Conservation (phyloP, 1,140 invertebrate genomes). For the Scylla paramamosain region DNA sequence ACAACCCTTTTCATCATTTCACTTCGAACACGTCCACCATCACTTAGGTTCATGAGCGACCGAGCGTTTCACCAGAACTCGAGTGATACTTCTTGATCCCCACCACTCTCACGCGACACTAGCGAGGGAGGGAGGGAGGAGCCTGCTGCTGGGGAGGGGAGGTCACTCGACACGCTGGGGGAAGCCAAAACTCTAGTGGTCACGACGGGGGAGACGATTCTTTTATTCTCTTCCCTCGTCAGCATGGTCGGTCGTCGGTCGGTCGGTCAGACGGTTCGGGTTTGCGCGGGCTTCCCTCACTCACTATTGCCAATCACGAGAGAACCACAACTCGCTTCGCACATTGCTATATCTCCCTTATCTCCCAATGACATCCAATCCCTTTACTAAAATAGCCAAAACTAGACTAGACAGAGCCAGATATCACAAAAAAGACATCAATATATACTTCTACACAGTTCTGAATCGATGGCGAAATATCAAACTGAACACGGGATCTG, state of each 20-base stretch:
- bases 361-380: not conserved
- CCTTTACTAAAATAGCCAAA: not conserved
- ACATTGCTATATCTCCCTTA: not conserved
- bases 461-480: not conserved
- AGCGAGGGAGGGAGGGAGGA: not conserved
- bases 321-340: not conserved
- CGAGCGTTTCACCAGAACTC: not conserved
- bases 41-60: not conserved
- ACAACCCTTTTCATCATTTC: not conserved
- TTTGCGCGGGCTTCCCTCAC: slow-evolving; percentile 35
- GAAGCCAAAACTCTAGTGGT: slow-evolving; percentile 68
- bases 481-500: slow-evolving; percentile 33
- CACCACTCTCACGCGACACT: slow-evolving; percentile 1
- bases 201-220: slow-evolving; percentile 69
- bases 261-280: slow-evolving; percentile 50
- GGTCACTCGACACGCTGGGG: slow-evolving; percentile 35
- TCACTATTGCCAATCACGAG: slow-evolving; percentile 59
- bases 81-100: not conserved
- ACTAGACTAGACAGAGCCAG: not conserved
- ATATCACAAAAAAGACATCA: not conserved
- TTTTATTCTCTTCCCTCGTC: slow-evolving; percentile 73
- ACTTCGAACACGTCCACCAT: not conserved
- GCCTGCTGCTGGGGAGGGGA: not conserved
- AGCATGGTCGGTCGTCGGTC: slow-evolving; percentile 59
- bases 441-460: not conserved